Percentiles rank a stretch among this genome's conserved stretches.
Conservation (phyloP, 2,888 invertebrate genomes). For the Alentia gelatinosa region DNA sequence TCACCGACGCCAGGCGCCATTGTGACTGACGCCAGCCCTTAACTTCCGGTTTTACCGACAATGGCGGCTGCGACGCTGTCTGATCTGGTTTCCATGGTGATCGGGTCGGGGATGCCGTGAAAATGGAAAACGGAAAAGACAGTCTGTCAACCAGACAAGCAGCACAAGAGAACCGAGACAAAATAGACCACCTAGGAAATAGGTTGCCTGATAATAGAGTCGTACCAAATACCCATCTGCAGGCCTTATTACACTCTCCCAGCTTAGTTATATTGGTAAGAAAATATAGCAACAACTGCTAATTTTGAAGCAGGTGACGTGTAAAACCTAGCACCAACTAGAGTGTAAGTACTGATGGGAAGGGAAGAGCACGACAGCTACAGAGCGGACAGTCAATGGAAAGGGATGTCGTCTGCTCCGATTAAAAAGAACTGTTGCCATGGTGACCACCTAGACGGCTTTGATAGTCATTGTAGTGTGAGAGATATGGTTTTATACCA, state of each 20-base stretch:
- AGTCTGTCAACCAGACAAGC: no score
- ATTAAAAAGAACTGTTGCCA: background rate
- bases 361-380: background rate
- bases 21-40: background rate
- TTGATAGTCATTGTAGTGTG: background rate
- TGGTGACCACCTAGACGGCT: background rate
- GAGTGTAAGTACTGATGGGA: no score
- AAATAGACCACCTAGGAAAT: no score
- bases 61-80: background rate
- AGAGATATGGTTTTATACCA: no score
- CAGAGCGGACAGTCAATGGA: background rate
- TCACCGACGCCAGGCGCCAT: background rate
- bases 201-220: no score
- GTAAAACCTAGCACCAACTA: background rate
- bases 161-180: no score
- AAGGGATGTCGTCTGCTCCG: background rate
- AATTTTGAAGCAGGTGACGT: background rate
- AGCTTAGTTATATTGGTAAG: no score
- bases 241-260: no score
- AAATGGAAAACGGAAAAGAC: no score
- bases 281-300: no score
- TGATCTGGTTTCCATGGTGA: slow-evolving; percentile 6
- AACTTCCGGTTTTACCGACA: background rate
- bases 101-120: no score
- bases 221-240: no score